Conservation (phyloP, 2,797 vertebrate genomes). For the Loris lydekkerianus region DNA sequence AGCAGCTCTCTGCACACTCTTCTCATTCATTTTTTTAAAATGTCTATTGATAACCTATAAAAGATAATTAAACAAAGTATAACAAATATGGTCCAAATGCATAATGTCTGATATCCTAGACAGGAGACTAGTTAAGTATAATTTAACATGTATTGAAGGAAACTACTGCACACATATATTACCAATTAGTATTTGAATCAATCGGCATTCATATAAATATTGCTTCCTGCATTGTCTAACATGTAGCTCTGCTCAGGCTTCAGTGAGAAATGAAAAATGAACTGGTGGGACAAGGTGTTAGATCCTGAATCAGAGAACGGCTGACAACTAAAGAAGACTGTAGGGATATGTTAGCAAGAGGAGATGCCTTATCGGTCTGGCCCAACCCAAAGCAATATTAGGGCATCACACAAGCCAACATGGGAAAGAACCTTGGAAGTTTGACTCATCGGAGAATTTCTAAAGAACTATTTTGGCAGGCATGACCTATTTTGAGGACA, state of each 20-base stretch:
- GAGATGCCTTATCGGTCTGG: slow-evolving; percentile 34
- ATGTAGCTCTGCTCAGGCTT: slow-evolving; percentile 85
- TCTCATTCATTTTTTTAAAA: slow-evolving; percentile 69
- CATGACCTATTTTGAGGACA: slow-evolving; percentile 68
- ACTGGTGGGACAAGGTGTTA: slow-evolving; percentile 82
- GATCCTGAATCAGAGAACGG: slow-evolving; percentile 10
- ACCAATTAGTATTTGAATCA: slow-evolving; percentile 89
- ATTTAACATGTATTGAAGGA: slow-evolving; percentile 87
- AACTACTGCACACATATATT: slow-evolving; percentile 88
- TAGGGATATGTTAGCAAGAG: slow-evolving; percentile 54
- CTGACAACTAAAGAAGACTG: slow-evolving; percentile 56
- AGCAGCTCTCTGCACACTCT: slow-evolving; percentile 59
- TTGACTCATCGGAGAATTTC: slow-evolving; percentile 83
- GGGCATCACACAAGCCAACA: slow-evolving; percentile 50
- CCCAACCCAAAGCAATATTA: slow-evolving; percentile 57
- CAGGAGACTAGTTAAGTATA: slow-evolving; percentile 86
- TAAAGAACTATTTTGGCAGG: slow-evolving; percentile 81
- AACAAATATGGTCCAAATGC: slow-evolving; percentile 80
- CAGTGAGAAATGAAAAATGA: slow-evolving; percentile 85
- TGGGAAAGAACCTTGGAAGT: slow-evolving; percentile 80
- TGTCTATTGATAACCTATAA: slow-evolving; percentile 85
- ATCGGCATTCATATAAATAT: slow-evolving; percentile 88
- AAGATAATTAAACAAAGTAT: slow-evolving; percentile 85
- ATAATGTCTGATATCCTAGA: slow-evolving; percentile 86
- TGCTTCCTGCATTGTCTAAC: slow-evolving; percentile 86